Evolutionary conservation across 2,113 vertebrate species (phyloP), one percentile per base, ranked within the genome.

Genomic region (Scomber colias): DNA sequence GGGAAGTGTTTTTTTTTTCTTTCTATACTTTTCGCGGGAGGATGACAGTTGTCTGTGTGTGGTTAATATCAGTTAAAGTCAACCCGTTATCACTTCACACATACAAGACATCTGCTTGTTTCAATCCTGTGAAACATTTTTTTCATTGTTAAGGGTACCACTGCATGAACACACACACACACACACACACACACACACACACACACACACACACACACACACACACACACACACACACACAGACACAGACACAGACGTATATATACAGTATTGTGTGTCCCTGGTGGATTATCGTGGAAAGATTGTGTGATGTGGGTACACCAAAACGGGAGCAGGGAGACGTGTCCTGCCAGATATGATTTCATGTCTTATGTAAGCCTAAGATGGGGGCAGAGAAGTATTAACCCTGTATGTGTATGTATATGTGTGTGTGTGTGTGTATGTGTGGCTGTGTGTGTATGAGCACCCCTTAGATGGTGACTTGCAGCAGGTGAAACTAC

Each of bases 331-430:
- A 91, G 78, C 68, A 62, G 66, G 30, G 81, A 84, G 75, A 75
- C 64, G 5, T 81, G 78, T 75, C 51, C 61, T 91, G 89, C 92
- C 92, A 94, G 89, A 90, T 93, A 91, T 91, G 90, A 93, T 89
- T 91, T 94, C 89, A 93, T 90, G 77, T 84, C 60, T 92, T 91
- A 86, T 67, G 50, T 90, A 84, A 93, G 77, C 67, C 57, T 35
- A 24, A 79, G 77, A 85, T 74, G 79, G 76, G 81, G 75, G 73
- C 51, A 79, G 75, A 87, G 75, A 78, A 87, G 75, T 65, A 74
- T 89, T 88, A 85, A 69, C 71, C 35, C 64, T 75, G 56, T 79
- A 75, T 65, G 66, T 61, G 30, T 27, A 68, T 59, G 30, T 30
- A n/a, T 45, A 30, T 55, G 54, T 46, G 56, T 57, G 73, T 7